Conservation (phyloP, 2,113 vertebrate species). For the Aldabrachelys gigantea region DNA sequence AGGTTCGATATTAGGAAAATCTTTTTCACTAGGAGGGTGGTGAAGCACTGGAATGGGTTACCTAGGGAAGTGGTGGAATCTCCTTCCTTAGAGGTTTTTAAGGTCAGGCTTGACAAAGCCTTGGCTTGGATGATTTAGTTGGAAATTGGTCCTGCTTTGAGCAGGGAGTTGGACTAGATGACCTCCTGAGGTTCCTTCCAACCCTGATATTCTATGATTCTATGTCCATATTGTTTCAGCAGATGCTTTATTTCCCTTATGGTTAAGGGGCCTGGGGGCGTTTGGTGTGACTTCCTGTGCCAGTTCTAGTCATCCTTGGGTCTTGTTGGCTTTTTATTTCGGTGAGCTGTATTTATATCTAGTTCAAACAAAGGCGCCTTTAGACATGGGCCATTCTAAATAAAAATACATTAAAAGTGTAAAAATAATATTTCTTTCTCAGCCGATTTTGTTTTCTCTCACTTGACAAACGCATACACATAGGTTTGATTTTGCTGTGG, state of each 20-base stretch:
- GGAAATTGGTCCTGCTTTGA: no score
- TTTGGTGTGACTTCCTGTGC: background rate
- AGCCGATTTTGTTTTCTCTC: background rate
- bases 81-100: no score
- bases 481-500: background rate
- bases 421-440: background rate
- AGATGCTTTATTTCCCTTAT: background rate
- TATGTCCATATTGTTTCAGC: background rate
- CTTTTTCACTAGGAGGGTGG: no score
- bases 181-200: no score
- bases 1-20: no score
- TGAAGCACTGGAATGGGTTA: no score
- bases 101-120: no score
- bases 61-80: no score
- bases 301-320: background rate
- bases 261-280: background rate
- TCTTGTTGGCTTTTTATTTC: background rate
- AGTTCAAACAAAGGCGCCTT: background rate
- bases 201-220: background rate
- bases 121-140: no score
- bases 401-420: background rate
- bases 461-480: fast-evolving
- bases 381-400: background rate
- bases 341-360: background rate
- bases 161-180: no score